A percentile compares a stretch with the other conserved stretches of the same genome.
These are phyloP conservation scores for Furnarius figulus DNA, from an alignment of 2,113 vertebrate genomes.

Conservation along the genomic window DNA sequence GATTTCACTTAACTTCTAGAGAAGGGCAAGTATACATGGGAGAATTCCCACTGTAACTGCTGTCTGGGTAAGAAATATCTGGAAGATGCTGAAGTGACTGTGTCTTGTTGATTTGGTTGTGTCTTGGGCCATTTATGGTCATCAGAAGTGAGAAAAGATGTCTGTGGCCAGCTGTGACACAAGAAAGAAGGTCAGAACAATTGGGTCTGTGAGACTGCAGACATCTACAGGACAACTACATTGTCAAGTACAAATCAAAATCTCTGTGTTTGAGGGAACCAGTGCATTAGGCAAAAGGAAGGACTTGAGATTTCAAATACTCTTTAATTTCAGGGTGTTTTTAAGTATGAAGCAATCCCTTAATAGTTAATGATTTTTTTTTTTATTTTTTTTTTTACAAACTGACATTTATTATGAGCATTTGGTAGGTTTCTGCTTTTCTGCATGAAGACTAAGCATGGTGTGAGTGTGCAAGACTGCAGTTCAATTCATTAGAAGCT, in stretches of 20 bases:
- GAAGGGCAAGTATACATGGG: background rate
- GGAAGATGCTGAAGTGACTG: background rate
- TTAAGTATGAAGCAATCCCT: background rate
- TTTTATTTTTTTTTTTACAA: background rate
- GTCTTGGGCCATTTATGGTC: background rate
- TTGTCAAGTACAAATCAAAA: background rate
- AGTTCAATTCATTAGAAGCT: slow-evolving; percentile 3
- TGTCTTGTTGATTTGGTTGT: background rate
- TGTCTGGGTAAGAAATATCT: background rate
- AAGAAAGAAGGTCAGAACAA: background rate
- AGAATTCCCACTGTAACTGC: background rate
- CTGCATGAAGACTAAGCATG: background rate
- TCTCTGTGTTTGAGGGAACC: background rate
- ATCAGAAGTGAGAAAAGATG: background rate
- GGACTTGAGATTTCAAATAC: background rate
- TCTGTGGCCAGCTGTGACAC: background rate
- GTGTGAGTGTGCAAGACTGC: background rate
- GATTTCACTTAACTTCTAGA: background rate
- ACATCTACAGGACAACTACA: background rate
- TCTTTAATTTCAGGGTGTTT: background rate
- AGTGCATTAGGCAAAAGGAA: background rate
- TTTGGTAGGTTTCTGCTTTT: background rate
- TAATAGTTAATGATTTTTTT: background rate
- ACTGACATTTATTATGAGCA: background rate
- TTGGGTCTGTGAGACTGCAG: background rate